Percentiles rank a stretch among this genome's conserved stretches.
phyloP scores from a whole-genome alignment of 2,113 vertebrate species.

The Plectropomus leopardus region DNA sequence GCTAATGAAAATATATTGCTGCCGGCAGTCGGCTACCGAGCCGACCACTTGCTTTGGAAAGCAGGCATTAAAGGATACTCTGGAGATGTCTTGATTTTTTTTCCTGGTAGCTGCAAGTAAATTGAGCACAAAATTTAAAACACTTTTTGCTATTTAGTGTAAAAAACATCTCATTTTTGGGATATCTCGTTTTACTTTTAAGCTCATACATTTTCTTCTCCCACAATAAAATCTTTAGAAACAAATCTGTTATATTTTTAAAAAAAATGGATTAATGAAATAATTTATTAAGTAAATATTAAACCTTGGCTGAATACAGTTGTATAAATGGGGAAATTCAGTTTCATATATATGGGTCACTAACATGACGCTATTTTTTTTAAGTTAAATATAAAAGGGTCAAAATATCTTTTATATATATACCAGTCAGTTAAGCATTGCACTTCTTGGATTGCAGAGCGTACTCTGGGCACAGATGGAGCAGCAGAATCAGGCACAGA shows the following conservation, averaged over 20 bases:
- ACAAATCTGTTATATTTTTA: neutral
- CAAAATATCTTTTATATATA: too few relatives aligned
- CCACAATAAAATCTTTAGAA: neutral
- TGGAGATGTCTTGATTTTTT: neutral
- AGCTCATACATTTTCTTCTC: neutral
- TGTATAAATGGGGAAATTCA: neutral
- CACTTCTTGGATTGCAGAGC: too few relatives aligned
- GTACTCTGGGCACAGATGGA: too few relatives aligned
- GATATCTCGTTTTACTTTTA: neutral
- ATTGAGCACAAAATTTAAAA: neutral
- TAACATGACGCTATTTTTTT: too few relatives aligned
- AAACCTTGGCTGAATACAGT: too few relatives aligned
- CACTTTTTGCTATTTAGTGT: neutral
- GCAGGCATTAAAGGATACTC: neutral
- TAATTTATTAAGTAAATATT: too few relatives aligned
- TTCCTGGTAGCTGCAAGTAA: neutral
- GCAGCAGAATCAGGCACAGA: too few relatives aligned
- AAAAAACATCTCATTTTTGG: neutral
- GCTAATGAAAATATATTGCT: conserved; percentile 37
- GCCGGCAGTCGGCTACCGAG: neutral
- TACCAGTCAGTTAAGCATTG: too few relatives aligned
- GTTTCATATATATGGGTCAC: too few relatives aligned
- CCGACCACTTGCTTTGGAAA: neutral
- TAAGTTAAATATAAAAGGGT: too few relatives aligned
- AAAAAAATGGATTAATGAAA: neutral